Evolutionary conservation across 2,888 invertebrate species (phyloP), one percentile per base, ranked within the genome.

Genomic region (Phlogophora meticulosa): DNA sequence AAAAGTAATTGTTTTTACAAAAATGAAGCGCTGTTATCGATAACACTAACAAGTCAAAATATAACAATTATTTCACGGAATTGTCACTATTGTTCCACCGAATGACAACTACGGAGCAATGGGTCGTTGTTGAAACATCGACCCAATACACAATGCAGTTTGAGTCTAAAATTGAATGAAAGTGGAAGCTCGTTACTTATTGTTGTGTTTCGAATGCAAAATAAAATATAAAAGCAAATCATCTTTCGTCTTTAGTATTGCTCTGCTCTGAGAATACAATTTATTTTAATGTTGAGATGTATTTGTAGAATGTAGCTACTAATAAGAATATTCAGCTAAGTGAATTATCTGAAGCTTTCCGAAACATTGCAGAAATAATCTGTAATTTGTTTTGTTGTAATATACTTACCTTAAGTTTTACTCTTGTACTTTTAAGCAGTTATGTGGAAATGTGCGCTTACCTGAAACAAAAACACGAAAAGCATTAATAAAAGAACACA

Each of bases 11-110:
- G 48, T 64, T 72, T 74, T 58, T 17, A 36, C 42, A 45, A 46
- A 64, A 49, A 58, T 36, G 66, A 78, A 68, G 69, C 46, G 42
- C 61, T 36, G 65, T 60, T 45, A 51, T 38, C 51, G 53, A 45
- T 53, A 64, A 59, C 69, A 61, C 48, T 53, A 64, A 59, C 69
- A 61, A 66, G 45, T 52, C 55, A 15, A 68, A 55, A 71, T 78
- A 63, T n/a, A 28, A 4, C 5, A 28, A 67, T 82, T 62, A 49
- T 70, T 76, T 71, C 46, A 71, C 64, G 13, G 36, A 76, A 73
- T 80, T 69, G 71, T 69, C 59, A 65, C 69, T 72, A 73, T 76
- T 80, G 74, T 73, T 74, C 36, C 15, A 40, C 38, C 40, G 43
- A 57, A 72, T 73, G 51, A 69, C 59, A 65, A 69, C 51, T 52